Conservation (phyloP, 2,888 invertebrate species). For the Oxystoma pomonae region DNA sequence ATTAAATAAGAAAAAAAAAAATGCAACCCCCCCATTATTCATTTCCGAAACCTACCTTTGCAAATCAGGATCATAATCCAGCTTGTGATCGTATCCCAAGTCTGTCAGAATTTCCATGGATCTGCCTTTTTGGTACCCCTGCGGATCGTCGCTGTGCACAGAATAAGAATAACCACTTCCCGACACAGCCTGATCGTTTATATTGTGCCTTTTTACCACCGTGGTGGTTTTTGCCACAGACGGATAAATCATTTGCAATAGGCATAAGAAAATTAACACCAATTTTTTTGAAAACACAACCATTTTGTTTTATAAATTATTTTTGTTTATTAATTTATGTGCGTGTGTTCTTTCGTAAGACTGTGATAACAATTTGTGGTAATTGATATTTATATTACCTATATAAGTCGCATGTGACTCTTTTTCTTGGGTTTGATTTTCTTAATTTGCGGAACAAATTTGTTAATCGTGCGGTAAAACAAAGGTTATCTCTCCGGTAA, state of each 20-base stretch:
- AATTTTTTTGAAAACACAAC: not conserved
- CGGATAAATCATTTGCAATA: not conserved
- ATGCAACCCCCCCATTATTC: not conserved
- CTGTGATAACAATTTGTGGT: not conserved
- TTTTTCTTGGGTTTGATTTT: not conserved
- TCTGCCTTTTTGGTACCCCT: constrained; percentile 10
- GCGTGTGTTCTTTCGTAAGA: not conserved
- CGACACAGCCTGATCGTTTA: constrained; percentile 20
- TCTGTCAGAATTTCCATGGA: constrained; percentile 12
- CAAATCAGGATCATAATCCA: not conserved
- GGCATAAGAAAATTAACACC: not conserved
- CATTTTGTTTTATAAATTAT: no score
- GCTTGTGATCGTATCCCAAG: constrained; percentile 10
- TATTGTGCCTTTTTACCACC: constrained; percentile 15
- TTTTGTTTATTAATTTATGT: not conserved
- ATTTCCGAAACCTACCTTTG: constrained; percentile 12
- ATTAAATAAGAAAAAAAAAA: no score
- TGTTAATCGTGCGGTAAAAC: not conserved
- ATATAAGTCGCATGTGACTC: not conserved
- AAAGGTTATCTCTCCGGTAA: not conserved
- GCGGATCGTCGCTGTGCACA: constrained; percentile 8
- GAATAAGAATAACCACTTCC: constrained; percentile 20
- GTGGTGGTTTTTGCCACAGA: constrained; percentile 16
- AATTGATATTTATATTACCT: not conserved
- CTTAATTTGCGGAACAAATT: not conserved